Evolutionary conservation across 2,113 vertebrate species (phyloP).

Genomic region (Cichladusa arquata): DNA sequence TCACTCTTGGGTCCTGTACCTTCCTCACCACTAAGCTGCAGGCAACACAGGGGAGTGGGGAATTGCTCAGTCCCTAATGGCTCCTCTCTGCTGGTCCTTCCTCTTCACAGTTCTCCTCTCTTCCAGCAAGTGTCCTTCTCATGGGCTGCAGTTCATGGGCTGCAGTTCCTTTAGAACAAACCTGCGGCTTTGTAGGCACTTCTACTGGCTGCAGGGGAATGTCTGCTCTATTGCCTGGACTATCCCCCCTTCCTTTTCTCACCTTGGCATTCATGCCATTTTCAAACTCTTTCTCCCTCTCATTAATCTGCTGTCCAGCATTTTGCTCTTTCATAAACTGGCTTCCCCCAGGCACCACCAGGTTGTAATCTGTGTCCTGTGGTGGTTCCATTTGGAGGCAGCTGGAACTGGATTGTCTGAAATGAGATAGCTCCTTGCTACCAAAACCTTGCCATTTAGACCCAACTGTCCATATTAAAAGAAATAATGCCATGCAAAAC

Average conservation of each 20-base stretch:
- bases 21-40: accelerated
- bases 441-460: background rate
- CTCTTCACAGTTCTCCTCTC: background rate
- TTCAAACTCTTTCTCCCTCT: background rate
- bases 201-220: background rate
- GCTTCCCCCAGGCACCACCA: background rate
- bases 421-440: accelerated
- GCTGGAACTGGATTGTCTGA: background rate
- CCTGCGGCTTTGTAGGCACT: background rate
- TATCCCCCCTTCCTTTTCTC: background rate
- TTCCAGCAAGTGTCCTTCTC: background rate
- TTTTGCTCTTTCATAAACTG: background rate
- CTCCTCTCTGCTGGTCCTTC: background rate
- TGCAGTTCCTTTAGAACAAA: background rate
- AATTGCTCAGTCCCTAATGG: background rate
- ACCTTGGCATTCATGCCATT: background rate
- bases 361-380: background rate
- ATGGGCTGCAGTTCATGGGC: background rate
- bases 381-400: background rate
- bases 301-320: background rate
- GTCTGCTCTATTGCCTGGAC: background rate
- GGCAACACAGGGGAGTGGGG: too few relatives aligned
- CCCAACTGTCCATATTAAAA: background rate
- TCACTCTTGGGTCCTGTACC: background rate
- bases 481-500: background rate